Conservation (phyloP, 2,113 vertebrate genomes). For the Coregonus clupeaformis region DNA sequence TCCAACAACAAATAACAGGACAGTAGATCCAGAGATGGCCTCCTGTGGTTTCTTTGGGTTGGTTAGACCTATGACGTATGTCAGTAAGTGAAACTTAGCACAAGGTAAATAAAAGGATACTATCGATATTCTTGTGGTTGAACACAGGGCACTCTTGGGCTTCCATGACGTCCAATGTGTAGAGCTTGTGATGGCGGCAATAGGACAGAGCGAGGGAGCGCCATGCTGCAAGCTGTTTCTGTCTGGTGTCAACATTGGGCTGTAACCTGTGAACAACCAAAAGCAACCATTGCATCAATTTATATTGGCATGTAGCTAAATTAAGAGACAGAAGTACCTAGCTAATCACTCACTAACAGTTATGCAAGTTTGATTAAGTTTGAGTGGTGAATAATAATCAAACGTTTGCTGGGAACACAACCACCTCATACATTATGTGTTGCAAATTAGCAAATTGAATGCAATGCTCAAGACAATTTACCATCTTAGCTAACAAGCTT, state of each 20-base stretch:
- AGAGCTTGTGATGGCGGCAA: slow-evolving; percentile 85
- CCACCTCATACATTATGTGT: not conserved
- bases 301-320: not conserved
- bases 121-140: slow-evolving; percentile 91
- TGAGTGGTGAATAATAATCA: not conserved
- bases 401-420: not conserved
- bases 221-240: slow-evolving; percentile 89
- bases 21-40: not conserved
- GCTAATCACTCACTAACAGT: not conserved
- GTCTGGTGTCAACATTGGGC: slow-evolving; percentile 84
- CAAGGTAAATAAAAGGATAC: slow-evolving; percentile 80
- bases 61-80: not conserved
- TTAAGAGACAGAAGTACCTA: not conserved
- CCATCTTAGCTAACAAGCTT: not conserved
- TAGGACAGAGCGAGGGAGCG: slow-evolving; percentile 89
- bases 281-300: not conserved
- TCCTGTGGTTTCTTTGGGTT: not conserved
- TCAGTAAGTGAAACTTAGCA: not conserved
- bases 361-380: not conserved
- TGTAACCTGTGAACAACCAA: slow-evolving; percentile 73
- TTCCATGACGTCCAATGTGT: slow-evolving; percentile 90
- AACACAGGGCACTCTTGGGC: slow-evolving; percentile 92
- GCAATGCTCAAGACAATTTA: too few species aligned
- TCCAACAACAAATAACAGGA: not conserved
- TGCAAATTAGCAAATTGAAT: too few species aligned